Conservation (phyloP, 30 jellyfish, hydroid and myxozoan species). For the Hydra vulgaris region DNA sequence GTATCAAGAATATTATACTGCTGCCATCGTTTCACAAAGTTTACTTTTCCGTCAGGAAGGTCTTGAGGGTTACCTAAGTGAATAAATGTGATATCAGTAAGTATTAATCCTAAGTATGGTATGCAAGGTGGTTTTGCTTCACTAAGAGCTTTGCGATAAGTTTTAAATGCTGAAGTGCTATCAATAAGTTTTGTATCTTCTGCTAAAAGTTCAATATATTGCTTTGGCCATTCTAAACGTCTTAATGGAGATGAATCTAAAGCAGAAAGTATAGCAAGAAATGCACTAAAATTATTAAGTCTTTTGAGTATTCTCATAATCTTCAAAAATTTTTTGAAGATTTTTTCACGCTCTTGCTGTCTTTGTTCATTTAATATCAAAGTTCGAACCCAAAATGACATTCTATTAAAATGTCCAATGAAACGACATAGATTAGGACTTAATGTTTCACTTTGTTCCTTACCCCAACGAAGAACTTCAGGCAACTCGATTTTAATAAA, state of each 20-base stretch:
- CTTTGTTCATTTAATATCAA: conserved; percentile 62
- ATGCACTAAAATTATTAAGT: conserved; percentile 76
- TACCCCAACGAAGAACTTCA: conserved; percentile 95
- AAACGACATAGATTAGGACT: conserved; percentile 91
- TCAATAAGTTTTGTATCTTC: conserved; percentile 71
- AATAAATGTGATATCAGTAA: conserved; percentile 85
- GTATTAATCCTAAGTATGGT: conserved; percentile 94
- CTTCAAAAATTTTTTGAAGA: conserved; percentile 74
- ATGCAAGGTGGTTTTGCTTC: conserved; percentile 97
- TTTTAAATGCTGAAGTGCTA: conserved; percentile 86
- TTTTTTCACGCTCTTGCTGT: conserved; percentile 85
- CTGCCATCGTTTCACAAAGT: conserved; percentile 97
- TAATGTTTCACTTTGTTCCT: conserved; percentile 84
- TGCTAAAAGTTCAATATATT: conserved; percentile 60
- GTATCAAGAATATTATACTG: conserved; percentile 78
- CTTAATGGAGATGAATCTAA: conserved; percentile 84
- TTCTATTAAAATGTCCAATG: conserved; percentile 84
- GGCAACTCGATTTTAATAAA: conserved; percentile 87
- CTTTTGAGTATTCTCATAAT: conserved; percentile 67
- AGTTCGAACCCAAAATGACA: conserved; percentile 95
- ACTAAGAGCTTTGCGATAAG: conserved; percentile 84
- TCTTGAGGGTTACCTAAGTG: conserved; percentile 91
- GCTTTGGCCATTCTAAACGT: conserved; percentile 94
- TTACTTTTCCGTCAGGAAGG: conserved; percentile 94
- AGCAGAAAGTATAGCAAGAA: conserved; percentile 86